Percentiles rank a stretch among this genome's conserved stretches.
phyloP scores from a whole-genome alignment of 2,888 invertebrate species.

The Dasypogon diadema region DNA sequence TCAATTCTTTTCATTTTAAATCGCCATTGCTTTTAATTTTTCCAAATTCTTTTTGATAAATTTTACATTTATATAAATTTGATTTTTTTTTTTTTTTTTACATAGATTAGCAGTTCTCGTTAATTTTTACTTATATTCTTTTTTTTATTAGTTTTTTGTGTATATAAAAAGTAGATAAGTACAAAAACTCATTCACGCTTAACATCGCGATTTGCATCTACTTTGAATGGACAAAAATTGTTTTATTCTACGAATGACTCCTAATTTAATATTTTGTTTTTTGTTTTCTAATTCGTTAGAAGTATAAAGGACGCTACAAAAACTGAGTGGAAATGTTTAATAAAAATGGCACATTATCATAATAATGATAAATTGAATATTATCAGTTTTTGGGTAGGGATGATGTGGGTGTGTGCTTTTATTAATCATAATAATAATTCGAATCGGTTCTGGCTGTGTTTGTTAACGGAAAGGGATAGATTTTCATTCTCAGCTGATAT shows the following conservation, averaged over 20 bases:
- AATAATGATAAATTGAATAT: not conserved
- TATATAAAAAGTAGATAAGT: slow-evolving; percentile 50
- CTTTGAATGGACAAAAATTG: slow-evolving; percentile 47
- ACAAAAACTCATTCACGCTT: slow-evolving; percentile 45
- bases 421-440: not conserved
- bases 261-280: not conserved
- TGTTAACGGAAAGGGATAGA: not conserved
- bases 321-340: slow-evolving; percentile 35
- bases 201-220: slow-evolving; percentile 39
- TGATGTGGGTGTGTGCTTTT: slow-evolving; percentile 28
- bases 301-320: slow-evolving; percentile 29
- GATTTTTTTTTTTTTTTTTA: slow-evolving; percentile 24
- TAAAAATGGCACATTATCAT: slow-evolving; percentile 35
- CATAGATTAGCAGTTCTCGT: slow-evolving; percentile 42
- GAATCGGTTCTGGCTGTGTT: not conserved
- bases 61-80: slow-evolving; percentile 44
- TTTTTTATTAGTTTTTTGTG: slow-evolving; percentile 10
- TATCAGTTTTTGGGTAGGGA: not conserved
- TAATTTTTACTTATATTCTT: slow-evolving; percentile 29
- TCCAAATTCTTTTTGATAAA: slow-evolving; percentile 12
- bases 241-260: slow-evolving; percentile 5
- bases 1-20: not conserved
- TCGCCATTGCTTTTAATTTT: not conserved
- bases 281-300: slow-evolving; percentile 1
- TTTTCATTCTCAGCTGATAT: slow-evolving; percentile 3